Evolutionary conservation across 2,888 invertebrate genomes (phyloP).

Genomic region (Caenorhabditis uteleia): DNA sequence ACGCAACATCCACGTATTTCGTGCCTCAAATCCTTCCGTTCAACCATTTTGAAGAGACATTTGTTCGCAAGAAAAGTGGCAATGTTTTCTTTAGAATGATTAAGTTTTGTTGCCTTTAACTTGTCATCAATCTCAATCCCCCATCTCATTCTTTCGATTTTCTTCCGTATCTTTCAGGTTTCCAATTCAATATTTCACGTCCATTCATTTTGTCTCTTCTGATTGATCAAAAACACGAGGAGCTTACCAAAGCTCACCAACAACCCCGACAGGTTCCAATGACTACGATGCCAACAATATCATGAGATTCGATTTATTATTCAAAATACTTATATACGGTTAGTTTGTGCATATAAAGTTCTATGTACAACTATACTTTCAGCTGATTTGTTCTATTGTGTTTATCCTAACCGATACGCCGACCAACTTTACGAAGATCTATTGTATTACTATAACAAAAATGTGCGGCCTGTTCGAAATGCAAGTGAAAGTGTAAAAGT

Average conservation of each 20-base stretch:
- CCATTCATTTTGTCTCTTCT: conserved; percentile 1
- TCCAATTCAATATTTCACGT: conserved; percentile 17
- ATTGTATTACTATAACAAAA: conserved; percentile 69
- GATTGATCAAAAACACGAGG: conserved; percentile 6
- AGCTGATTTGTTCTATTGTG: conserved; percentile 25
- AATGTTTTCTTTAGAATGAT: conserved; percentile 44
- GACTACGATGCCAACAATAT: conserved; percentile 24
- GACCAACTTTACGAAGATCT: conserved; percentile 69
- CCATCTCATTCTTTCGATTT: background rate
- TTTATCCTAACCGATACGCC: conserved; percentile 37
- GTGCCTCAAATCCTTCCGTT: background rate
- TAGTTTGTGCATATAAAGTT: background rate
- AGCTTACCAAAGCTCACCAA: background rate
- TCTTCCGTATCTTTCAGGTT: conserved; percentile 7
- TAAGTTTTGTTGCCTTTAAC: conserved; percentile 11
- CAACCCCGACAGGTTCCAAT: conserved; percentile 8
- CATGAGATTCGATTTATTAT: conserved; percentile 31
- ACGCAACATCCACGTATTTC: no score
- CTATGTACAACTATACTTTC: background rate
- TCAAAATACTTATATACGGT: conserved; percentile 38
- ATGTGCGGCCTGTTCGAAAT: conserved; percentile 66
- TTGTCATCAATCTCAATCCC: background rate
- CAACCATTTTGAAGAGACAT: conserved; percentile 7
- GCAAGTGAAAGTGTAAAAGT: conserved; percentile 65
- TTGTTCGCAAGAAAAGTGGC: conserved; percentile 32